These are phyloP conservation scores for Eupithecia insigniata DNA, from an alignment of 2,888 invertebrate species.

Conservation along the genomic window DNA sequence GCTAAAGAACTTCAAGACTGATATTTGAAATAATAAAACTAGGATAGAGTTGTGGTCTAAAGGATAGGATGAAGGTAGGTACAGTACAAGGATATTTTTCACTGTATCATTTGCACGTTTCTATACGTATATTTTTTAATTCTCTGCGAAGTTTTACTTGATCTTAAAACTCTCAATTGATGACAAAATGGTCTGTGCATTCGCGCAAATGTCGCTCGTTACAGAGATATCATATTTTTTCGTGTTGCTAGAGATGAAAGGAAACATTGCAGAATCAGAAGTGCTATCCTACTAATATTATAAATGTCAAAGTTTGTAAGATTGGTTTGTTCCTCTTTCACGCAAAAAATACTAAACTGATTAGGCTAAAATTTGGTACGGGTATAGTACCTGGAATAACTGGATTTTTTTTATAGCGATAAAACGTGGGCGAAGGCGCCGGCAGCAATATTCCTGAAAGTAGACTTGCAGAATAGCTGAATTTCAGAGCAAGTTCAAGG, in stretches of 20 bases:
- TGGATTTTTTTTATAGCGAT: too few relatives aligned
- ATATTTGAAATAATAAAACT: neutral
- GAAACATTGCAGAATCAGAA: neutral
- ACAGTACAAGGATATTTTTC: neutral
- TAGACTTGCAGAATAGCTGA: neutral
- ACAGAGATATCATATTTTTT: slow-evolving; percentile 14
- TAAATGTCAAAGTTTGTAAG: too few relatives aligned
- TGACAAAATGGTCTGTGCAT: slow-evolving; percentile 49
- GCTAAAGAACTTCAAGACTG: neutral
- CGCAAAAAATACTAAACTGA: too few relatives aligned
- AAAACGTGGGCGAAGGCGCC: too few relatives aligned
- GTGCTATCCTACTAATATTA: too few relatives aligned
- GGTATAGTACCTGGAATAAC: too few relatives aligned
- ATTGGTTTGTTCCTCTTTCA: too few relatives aligned
- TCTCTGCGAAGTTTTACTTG: slow-evolving; percentile 18
- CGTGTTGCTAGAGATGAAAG: slow-evolving; percentile 11
- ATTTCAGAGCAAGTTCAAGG: neutral
- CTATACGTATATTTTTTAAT: neutral
- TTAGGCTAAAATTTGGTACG: too few relatives aligned
- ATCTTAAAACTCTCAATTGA: slow-evolving; percentile 47
- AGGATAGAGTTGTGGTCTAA: neutral
- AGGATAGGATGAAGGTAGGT: neutral
- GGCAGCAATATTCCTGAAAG: neutral
- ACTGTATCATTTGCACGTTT: neutral
- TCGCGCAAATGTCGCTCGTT: slow-evolving; percentile 58